phyloP scores from a whole-genome alignment of 2,888 invertebrate species.

The Lasioglossum oenotherae region DNA sequence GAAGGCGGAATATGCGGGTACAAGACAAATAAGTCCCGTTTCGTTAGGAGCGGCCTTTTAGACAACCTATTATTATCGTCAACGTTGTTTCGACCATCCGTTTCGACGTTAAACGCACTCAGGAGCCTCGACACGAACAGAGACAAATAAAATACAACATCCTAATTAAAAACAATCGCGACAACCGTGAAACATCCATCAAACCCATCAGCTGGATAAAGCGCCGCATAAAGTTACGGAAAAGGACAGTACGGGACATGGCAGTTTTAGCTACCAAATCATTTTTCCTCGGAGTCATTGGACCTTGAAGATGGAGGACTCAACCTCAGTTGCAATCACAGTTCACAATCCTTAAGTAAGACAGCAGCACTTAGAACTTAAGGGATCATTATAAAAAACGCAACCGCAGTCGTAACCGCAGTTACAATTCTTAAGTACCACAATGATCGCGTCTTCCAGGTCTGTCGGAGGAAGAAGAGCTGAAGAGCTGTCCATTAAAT shows the following conservation, averaged over 20 bases:
- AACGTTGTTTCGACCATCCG: not conserved
- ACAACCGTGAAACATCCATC: not conserved
- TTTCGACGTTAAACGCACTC: not conserved
- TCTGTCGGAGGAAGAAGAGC: not conserved
- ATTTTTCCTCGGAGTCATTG: no score
- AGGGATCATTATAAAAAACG: not conserved
- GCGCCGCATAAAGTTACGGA: not conserved
- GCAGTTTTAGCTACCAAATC: not conserved
- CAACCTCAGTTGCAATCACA: not conserved
- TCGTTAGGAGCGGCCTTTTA: not conserved
- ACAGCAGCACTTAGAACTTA: not conserved
- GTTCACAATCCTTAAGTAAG: not conserved
- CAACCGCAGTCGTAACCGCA: not conserved
- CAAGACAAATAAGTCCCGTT: not conserved
- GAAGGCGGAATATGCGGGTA: not conserved
- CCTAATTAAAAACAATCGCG: not conserved
- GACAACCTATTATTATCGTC: not conserved
- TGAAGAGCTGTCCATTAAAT: not conserved
- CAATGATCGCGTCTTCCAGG: not conserved
- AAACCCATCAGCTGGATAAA: not conserved
- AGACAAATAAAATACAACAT: not conserved
- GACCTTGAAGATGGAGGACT: no score
- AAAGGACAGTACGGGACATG: not conserved
- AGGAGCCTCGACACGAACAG: not conserved
- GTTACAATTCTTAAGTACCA: not conserved